These are phyloP conservation scores for Phoebastria nigripes DNA, from an alignment of 2,797 vertebrate genomes.

Conservation along the genomic window DNA sequence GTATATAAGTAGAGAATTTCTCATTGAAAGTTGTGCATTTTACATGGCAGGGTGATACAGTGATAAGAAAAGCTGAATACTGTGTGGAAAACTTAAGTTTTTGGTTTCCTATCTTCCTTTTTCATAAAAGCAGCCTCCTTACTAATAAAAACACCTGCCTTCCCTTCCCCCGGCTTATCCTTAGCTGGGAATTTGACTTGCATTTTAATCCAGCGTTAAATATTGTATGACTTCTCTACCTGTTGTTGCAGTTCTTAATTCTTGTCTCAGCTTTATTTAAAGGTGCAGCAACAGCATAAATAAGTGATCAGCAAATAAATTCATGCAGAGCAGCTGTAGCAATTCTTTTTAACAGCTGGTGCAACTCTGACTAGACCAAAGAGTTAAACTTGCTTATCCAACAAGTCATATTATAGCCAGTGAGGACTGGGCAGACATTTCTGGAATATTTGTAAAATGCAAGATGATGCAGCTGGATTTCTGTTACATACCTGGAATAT, in stretches of 20 bases:
- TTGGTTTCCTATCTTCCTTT: background rate
- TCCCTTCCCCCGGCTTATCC: background rate
- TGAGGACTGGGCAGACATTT: slow-evolving; percentile 62
- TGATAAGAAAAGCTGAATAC: background rate
- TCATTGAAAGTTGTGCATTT: background rate
- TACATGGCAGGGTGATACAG: background rate
- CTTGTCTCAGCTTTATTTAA: slow-evolving; percentile 71
- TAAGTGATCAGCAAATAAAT: slow-evolving; percentile 70
- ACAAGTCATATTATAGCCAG: slow-evolving; percentile 37
- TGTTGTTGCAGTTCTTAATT: slow-evolving; percentile 70
- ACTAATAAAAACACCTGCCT: background rate
- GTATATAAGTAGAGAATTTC: background rate
- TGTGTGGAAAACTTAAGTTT: background rate
- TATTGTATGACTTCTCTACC: slow-evolving; percentile 68
- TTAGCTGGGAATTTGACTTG: slow-evolving; percentile 32
- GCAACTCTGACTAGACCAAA: slow-evolving; percentile 44
- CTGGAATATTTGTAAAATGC: slow-evolving; percentile 68
- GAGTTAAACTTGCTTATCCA: slow-evolving; percentile 66
- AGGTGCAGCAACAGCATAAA: slow-evolving; percentile 64
- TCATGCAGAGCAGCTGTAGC: slow-evolving; percentile 74
- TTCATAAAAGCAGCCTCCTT: background rate
- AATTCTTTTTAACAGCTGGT: slow-evolving; percentile 73
- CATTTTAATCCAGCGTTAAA: slow-evolving; percentile 45
- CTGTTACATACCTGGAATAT: slow-evolving; percentile 61
- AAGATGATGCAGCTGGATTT: slow-evolving; percentile 58